These are phyloP conservation scores for Spisula subtruncata DNA, from an alignment of 2,888 invertebrate genomes.

Conservation along the genomic window DNA sequence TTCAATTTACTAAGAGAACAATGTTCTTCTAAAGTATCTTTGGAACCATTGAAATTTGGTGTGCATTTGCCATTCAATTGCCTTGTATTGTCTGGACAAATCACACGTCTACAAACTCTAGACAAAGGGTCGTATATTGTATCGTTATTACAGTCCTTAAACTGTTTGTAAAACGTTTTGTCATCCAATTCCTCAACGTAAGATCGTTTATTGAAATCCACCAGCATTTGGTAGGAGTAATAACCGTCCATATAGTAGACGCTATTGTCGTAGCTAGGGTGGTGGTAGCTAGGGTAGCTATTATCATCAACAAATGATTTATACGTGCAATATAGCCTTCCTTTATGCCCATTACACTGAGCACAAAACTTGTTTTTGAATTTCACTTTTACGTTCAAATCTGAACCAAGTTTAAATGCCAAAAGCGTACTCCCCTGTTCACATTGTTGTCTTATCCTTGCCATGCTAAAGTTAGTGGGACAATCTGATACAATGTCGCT, in stretches of 20 bases:
- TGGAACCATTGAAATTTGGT: background rate
- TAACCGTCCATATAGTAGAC: too few relatives aligned
- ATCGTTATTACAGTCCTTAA: background rate
- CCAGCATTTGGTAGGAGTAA: background rate
- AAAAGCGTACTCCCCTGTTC: background rate
- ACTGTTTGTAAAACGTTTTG: background rate
- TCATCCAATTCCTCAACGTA: background rate
- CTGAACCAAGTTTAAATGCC: background rate
- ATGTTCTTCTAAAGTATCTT: background rate
- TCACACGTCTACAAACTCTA: background rate
- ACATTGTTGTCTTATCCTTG: background rate
- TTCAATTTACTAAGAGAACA: background rate
- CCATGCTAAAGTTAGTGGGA: background rate
- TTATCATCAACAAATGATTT: background rate
- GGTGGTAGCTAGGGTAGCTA: too few relatives aligned
- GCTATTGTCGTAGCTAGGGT: too few relatives aligned
- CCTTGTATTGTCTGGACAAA: background rate
- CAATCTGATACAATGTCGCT: background rate
- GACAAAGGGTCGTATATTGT: background rate
- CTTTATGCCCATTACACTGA: background rate
- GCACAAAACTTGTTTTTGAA: background rate
- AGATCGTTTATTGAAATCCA: background rate
- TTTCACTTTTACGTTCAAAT: background rate
- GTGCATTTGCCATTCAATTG: background rate
- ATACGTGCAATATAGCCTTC: background rate